These are phyloP conservation scores for Carettochelys insculpta DNA, from an alignment of 2,113 vertebrate species.

Conservation along the genomic window DNA sequence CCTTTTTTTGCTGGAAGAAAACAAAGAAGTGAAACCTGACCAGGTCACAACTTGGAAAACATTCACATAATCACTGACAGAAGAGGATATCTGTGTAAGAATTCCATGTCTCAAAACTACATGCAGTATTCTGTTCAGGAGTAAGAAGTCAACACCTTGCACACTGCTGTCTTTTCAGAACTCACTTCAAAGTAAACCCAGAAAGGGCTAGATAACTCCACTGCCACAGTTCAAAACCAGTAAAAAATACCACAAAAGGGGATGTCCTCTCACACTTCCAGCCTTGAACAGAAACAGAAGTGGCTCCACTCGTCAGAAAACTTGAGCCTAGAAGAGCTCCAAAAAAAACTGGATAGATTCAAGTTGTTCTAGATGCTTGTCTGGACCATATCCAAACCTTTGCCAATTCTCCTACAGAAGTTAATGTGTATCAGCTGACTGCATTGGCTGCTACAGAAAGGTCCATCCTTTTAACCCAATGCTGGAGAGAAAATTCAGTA, in stretches of 20 bases:
- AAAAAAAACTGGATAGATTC: background rate
- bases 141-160: background rate
- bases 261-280: background rate
- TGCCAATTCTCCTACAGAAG: background rate
- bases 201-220: background rate
- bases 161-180: background rate
- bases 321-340: background rate
- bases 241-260: background rate
- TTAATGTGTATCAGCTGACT: background rate
- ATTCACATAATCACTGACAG: background rate
- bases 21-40: background rate
- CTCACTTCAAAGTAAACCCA: background rate
- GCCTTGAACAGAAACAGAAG: background rate
- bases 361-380: background rate
- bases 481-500: background rate
- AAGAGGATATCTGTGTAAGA: background rate
- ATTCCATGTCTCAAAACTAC: background rate
- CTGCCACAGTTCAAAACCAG: background rate
- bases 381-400: background rate
- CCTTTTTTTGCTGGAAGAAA: background rate
- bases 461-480: background rate
- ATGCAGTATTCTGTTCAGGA: background rate
- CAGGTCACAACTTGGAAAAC: background rate
- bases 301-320: background rate
- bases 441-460: background rate